A percentile compares a stretch with the other conserved stretches of the same genome.
phyloP scores from a whole-genome alignment of 2,797 vertebrate species.

The Mormyrops boulengeri region DNA sequence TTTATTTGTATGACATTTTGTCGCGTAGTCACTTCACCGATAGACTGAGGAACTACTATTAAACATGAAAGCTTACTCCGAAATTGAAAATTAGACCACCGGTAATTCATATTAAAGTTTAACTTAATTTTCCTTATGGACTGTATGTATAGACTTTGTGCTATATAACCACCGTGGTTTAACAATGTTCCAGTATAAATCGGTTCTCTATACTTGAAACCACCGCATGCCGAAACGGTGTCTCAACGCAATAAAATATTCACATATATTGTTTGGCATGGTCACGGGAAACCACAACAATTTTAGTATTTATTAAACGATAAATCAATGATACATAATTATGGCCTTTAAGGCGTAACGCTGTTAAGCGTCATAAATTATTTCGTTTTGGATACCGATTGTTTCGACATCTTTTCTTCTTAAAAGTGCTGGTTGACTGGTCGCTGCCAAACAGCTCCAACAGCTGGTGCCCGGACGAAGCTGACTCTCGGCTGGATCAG shows the following conservation, averaged over 20 bases:
- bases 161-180: background rate
- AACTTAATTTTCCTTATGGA: background rate
- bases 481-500: slow-evolving; percentile 61
- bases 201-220: background rate
- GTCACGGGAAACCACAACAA: slow-evolving; percentile 42
- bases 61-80: background rate
- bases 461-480: slow-evolving; percentile 85
- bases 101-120: background rate
- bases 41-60: background rate
- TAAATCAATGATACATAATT: slow-evolving; percentile 49
- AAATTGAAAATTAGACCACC: background rate
- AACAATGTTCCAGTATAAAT: background rate
- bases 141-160: background rate
- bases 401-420: slow-evolving; percentile 63
- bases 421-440: slow-evolving; percentile 67
- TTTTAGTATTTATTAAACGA: slow-evolving; percentile 63
- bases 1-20: background rate
- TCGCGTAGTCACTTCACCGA: background rate
- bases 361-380: slow-evolving; percentile 85
- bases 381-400: slow-evolving; percentile 77
- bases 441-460: slow-evolving; percentile 67
- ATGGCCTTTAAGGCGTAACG: background rate
- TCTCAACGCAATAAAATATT: background rate
- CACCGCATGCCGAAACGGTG: background rate
- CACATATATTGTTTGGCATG: slow-evolving; percentile 26